Evolutionary conservation across 2,797 vertebrate species (phyloP), one percentile per base, ranked within the genome.

Genomic region (Lerista edwardsae): DNA sequence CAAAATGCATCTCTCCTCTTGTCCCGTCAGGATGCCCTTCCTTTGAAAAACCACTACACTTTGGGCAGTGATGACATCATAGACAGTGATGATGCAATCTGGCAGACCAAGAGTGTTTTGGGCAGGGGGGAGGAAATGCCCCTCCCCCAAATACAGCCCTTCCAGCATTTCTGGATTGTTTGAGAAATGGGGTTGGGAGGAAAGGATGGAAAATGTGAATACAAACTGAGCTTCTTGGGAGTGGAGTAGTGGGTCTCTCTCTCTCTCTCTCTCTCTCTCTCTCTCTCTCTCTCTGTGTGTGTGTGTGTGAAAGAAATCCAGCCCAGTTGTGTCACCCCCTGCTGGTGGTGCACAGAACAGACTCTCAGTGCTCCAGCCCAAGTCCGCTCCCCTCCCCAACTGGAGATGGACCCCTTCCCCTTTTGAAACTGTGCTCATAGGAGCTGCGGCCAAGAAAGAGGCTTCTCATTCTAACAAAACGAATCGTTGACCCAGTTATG

Each of bases 401-500:
- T 34, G 10, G 51, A 21, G 12, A 2, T 14, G 7, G 61, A 25
- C 8, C 68, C 39, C 7, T 17, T 10, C 10, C 1, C 64, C n/a
- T n/a, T n/a, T 34, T 23, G 10, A 10, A 19, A 47, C 6, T 55
- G 72, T 3, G 15, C 14, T 3, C 14, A 1, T n/a, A n/a, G 25
- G 29, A 9, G 72, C 29, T 44, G 39, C 41, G 29, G 71, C 7
- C 2, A 2, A 47, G 31, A 6, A 34, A 14, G 23, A 4, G 55
- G 75, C 31, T 39, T 61, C n/a, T 75, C 51, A 4, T 11, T 2
- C 25, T 19, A 2, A 11, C 4, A 6, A 19, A 25, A 2, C 62
- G 41, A 62, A 62, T 57, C 34, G 67, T 2, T 68, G 71, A 80
- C 61, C 84, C 62, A 69, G 71, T 75, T 75, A 85, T 67, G 62